Evolutionary conservation across 2,888 invertebrate genomes (phyloP), one percentile per base, ranked within the genome.

Genomic region (Ptycholaimellus sp.): DNA sequence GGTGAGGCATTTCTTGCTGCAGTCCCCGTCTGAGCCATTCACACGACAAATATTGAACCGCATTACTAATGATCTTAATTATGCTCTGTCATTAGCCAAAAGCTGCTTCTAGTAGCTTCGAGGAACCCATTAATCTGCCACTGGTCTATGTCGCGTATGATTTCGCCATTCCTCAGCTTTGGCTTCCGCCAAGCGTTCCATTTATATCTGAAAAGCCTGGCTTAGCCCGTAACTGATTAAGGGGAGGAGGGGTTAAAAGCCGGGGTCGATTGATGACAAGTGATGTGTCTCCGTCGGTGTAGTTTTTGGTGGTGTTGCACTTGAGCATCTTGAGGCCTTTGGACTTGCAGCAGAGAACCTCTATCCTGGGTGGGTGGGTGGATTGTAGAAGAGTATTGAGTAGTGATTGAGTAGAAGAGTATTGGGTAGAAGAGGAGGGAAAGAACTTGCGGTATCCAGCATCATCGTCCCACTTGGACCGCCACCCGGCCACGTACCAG

Each of bases 311-410:
- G 4, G n/a, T 14, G 20, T 29, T 28, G 19, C 35, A 35, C 4
- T 19, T 3, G 16, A 20, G 6, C 28, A 35, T 29, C 7, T 18
- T 35, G 13, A 35, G 29, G 13, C 35, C 35, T 9, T 16, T 20
- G 17, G 19, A 19, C 35, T 35, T 35, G 35, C 35, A 35, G 29
- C 35, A 39, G 23, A 58, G 43, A 30, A 34, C 21, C 5, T 34
- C 33, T 4, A 34, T 17, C 19, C 33, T 34, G 25, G 16, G n/a
- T n/a, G n/a, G n/a, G n/a, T n/a, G n/a, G n/a, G n/a, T n/a, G n/a
- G n/a, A n/a, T n/a, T n/a, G n/a, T n/a, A n/a, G n/a, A n/a, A n/a
- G n/a, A n/a, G n/a, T n/a, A n/a, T n/a, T n/a, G n/a, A n/a, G n/a
- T n/a, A n/a, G n/a, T n/a, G n/a, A n/a, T n/a, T n/a, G n/a, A n/a